Conservation (phyloP, 2,113 vertebrate species). For the Apaloderma vittatum region DNA sequence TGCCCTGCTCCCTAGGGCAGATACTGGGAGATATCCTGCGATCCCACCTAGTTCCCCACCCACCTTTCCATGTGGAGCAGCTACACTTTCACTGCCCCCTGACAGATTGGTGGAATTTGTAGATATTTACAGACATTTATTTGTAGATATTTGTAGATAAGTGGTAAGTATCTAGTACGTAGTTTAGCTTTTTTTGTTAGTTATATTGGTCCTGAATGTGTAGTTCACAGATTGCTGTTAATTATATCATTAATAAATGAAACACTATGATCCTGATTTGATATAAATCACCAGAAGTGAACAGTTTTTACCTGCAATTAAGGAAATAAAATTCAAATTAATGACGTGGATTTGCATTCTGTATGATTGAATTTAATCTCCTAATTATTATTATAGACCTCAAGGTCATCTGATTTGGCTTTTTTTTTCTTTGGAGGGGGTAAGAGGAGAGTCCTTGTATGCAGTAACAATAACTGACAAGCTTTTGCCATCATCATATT, state of each 20-base stretch:
- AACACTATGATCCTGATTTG: not conserved
- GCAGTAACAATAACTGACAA: not conserved
- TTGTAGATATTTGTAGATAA: not conserved
- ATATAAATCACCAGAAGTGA: not conserved
- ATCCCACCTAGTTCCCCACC: fast-evolving
- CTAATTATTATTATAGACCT: not conserved
- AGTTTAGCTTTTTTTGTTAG: not conserved
- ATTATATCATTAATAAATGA: not conserved
- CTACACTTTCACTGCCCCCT: not conserved
- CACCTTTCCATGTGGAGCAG: not conserved
- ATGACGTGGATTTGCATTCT: not conserved
- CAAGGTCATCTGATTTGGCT: fast-evolving
- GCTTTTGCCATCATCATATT: not conserved
- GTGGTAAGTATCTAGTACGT: not conserved
- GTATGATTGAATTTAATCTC: not conserved
- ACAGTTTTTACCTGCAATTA: not conserved
- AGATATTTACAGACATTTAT: not conserved
- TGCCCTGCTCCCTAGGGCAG: not conserved
- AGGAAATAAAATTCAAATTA: not conserved
- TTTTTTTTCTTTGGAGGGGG: not conserved
- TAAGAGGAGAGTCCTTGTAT: not conserved
- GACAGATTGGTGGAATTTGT: not conserved
- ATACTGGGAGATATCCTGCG: not conserved
- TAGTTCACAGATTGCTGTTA: not conserved
- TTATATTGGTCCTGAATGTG: not conserved